Evolutionary conservation across 2,113 vertebrate genomes (phyloP).

Genomic region (Eudyptes chrysolophus): DNA sequence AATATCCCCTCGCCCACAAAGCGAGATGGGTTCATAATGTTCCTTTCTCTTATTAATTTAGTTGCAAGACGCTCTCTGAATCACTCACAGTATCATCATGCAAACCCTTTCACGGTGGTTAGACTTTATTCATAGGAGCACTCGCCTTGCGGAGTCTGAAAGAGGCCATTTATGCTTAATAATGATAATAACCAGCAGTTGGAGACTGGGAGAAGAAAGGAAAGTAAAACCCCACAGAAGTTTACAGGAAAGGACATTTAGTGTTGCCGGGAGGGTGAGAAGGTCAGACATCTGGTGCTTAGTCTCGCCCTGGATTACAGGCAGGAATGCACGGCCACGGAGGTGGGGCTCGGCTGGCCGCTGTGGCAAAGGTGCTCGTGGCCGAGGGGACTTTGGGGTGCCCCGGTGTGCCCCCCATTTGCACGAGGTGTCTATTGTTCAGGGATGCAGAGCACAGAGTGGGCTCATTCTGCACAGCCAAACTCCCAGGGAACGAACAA

Average conservation of each 20-base stretch:
- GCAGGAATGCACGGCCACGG: not conserved
- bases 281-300: constrained; percentile 76
- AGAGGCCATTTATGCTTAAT: constrained; percentile 51
- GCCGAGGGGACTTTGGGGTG: not conserved
- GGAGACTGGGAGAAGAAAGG: constrained; percentile 41
- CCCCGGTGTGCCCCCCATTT: accelerated
- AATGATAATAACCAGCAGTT: constrained; percentile 60
- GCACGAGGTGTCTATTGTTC: not conserved
- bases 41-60: constrained; percentile 27
- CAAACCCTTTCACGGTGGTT: not conserved
- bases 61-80: not conserved
- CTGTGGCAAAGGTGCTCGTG: not conserved
- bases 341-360: not conserved
- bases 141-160: constrained; percentile 5
- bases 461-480: not conserved
- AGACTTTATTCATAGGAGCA: not conserved
- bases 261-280: constrained; percentile 69
- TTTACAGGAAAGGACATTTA: constrained; percentile 70
- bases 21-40: not conserved
- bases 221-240: constrained; percentile 47
- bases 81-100: not conserved
- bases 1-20: not conserved
- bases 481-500: not conserved
- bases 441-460: not conserved
- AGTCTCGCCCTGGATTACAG: constrained; percentile 49